Evolutionary conservation across 2,113 vertebrate genomes (phyloP).

Genomic region (Xenopus borealis): DNA sequence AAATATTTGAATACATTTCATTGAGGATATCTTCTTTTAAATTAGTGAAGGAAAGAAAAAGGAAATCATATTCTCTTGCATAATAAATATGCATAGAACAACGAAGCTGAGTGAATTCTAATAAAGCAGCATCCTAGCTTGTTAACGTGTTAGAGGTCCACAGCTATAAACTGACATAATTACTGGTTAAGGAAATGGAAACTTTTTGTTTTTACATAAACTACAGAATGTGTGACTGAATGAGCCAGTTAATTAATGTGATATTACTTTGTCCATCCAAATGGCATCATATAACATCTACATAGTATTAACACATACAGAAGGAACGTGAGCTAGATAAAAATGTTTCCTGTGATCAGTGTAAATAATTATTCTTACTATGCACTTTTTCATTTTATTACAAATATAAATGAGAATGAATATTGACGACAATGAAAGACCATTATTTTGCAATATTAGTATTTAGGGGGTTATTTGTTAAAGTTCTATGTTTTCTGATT

Average conservation of each 20-base stretch:
- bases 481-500: no score
- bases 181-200: conserved; percentile 76
- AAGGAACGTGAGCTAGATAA: not conserved
- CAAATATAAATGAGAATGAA: no score
- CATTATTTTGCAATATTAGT: no score
- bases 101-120: conserved; percentile 71
- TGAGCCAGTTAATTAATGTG: conserved; percentile 67
- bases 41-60: conserved; percentile 77
- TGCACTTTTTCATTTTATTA: no score
- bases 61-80: conserved; percentile 74
- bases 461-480: no score
- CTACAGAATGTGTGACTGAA: conserved; percentile 67
- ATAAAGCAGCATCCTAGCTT: conserved; percentile 66
- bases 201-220: conserved; percentile 71
- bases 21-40: conserved; percentile 89
- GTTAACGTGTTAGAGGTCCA: conserved; percentile 70
- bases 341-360: not conserved
- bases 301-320: conserved; percentile 1
- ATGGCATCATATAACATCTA: conserved; percentile 20
- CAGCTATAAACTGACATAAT: conserved; percentile 80
- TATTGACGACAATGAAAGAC: no score
- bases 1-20: conserved; percentile 99
- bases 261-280: conserved; percentile 23
- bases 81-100: conserved; percentile 78
- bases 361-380: not conserved